Conservation (phyloP, 1,140 invertebrate species). For the Muscidifurax raptorellus region DNA sequence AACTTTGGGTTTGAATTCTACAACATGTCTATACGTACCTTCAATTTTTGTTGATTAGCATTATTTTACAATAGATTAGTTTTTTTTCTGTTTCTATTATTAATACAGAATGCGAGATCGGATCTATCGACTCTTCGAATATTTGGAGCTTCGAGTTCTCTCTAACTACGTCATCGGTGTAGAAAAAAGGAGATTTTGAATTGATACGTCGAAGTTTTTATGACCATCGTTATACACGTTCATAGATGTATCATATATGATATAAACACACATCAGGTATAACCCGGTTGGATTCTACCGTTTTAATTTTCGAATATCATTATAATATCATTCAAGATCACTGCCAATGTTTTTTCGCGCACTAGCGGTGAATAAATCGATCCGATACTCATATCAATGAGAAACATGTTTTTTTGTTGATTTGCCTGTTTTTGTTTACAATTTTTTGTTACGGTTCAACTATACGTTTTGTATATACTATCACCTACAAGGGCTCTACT, state of each 20-base stretch:
- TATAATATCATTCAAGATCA: not conserved
- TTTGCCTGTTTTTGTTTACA: not conserved
- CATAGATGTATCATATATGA: not conserved
- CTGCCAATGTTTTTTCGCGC: not conserved
- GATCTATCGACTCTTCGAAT: not conserved
- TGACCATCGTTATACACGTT: not conserved
- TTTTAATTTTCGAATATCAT: constrained; percentile 19
- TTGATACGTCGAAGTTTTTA: not conserved
- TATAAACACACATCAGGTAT: not conserved
- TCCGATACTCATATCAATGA: not conserved
- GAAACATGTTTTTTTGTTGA: too few species aligned
- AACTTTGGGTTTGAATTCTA: not conserved
- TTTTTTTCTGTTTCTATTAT: too few species aligned
- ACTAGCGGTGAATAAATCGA: not conserved
- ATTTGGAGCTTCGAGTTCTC: not conserved
- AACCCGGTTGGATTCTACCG: not conserved
- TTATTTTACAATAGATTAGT: too few species aligned
- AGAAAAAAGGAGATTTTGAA: not conserved
- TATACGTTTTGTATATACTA: not conserved
- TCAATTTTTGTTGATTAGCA: too few species aligned
- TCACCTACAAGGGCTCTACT: too few species aligned
- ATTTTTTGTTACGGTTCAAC: not conserved
- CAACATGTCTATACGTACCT: too few species aligned
- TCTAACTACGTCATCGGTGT: not conserved
- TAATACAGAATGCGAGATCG: too few species aligned